These are phyloP conservation scores for Ectemnius cavifrons DNA, from an alignment of 2,888 invertebrate species.

Conservation along the genomic window DNA sequence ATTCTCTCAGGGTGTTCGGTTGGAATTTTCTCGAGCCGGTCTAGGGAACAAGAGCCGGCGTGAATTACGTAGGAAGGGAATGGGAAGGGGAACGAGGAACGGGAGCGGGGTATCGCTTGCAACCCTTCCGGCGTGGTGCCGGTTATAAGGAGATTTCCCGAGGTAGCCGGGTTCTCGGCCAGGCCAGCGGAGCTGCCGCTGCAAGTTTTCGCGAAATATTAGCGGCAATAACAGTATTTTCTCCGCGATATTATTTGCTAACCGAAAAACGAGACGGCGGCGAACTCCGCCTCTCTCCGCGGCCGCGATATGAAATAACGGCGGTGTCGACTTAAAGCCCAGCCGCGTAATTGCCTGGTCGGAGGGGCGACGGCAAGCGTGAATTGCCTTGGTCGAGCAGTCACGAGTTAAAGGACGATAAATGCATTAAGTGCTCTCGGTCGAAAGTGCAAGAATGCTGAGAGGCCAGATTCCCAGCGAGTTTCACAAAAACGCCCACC, in stretches of 20 bases:
- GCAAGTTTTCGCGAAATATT: slow-evolving; percentile 67
- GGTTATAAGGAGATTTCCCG: slow-evolving; percentile 53
- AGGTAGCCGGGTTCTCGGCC: slow-evolving; percentile 8
- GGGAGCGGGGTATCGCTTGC: slow-evolving; percentile 56
- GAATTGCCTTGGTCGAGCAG: too few species aligned
- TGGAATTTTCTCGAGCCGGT: slow-evolving; percentile 39
- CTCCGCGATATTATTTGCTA: slow-evolving; percentile 66
- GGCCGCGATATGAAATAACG: too few species aligned
- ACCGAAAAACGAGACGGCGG: slow-evolving; percentile 15
- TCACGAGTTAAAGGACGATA: too few species aligned
- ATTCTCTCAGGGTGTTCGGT: slow-evolving; percentile 38
- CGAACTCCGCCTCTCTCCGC: slow-evolving; percentile 4
- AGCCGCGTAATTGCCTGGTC: too few species aligned
- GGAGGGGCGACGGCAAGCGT: too few species aligned
- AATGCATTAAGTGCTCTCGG: too few species aligned
- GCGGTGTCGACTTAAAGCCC: too few species aligned
- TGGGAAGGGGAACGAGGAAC: slow-evolving; percentile 7
- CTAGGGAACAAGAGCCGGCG: slow-evolving; percentile 62
- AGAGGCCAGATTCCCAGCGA: too few species aligned
- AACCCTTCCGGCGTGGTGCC: slow-evolving; percentile 55
- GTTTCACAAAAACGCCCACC: too few species aligned
- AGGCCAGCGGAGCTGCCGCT: slow-evolving; percentile 24
- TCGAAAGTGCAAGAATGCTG: too few species aligned
- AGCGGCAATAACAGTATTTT: slow-evolving; percentile 70
- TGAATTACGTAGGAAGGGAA: slow-evolving; percentile 59